Conservation (phyloP, 2,113 vertebrate species). For the Etheostoma spectabile region DNA sequence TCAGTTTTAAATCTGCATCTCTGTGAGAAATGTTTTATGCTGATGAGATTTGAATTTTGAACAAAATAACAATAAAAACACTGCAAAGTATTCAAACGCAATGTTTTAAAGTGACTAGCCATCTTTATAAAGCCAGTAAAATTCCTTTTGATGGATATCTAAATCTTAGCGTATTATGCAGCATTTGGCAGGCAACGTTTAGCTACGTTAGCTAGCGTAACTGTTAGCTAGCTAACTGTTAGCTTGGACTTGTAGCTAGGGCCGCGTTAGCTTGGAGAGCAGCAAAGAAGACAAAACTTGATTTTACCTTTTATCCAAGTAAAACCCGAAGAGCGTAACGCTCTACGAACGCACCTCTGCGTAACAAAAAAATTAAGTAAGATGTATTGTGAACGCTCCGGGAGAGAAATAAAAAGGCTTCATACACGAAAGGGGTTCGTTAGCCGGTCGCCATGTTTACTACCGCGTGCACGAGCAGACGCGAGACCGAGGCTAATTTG, state of each 20-base stretch:
- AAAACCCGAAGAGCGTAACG: not conserved
- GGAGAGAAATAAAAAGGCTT: not conserved
- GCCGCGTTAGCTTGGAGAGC: constrained; percentile 42
- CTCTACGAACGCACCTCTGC: not conserved
- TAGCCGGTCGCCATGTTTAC: constrained; percentile 77
- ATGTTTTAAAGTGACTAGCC: rapidly evolving
- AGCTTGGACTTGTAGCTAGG: constrained; percentile 50
- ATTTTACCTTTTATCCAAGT: constrained; percentile 58
- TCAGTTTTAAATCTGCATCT: too few relatives aligned
- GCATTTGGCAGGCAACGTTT: not conserved
- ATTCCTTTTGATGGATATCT: rapidly evolving
- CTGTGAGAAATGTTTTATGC: too few relatives aligned
- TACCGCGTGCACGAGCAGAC: constrained; percentile 51
- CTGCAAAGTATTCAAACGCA: not conserved
- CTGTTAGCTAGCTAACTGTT: constrained; percentile 13
- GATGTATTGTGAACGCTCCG: too few relatives aligned
- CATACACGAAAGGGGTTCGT: not conserved
- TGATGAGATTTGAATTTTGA: too few relatives aligned
- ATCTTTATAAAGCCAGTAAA: not conserved
- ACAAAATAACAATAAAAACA: too few relatives aligned
- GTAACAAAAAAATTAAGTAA: not conserved
- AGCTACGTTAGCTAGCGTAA: constrained; percentile 8
- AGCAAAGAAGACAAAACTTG: not conserved
- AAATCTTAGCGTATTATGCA: not conserved
- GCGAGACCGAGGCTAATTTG: not conserved